Percentiles rank a stretch among this genome's conserved stretches.
These are phyloP conservation scores for Oceanodroma tethys DNA, from an alignment of 2,113 vertebrate species.

Conservation along the genomic window DNA sequence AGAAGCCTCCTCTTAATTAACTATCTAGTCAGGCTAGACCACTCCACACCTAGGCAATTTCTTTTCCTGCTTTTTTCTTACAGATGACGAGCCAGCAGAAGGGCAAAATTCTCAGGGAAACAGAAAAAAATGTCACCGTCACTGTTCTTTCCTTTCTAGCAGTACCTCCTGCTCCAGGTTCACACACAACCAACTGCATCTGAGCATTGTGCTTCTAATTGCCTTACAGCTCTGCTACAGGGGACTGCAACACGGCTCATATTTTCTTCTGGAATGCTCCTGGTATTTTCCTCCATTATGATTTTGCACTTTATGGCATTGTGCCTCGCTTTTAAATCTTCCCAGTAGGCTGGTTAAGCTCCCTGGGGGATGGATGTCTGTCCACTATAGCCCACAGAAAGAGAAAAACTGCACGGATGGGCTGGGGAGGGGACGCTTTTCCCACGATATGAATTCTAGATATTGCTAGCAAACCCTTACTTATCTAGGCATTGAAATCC, in stretches of 20 bases:
- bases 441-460: neutral
- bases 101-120: neutral
- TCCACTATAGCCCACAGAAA: neutral
- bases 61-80: neutral
- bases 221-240: neutral
- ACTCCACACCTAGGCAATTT: neutral
- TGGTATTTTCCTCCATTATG: accelerated
- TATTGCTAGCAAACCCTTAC: neutral
- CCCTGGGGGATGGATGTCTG: neutral
- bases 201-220: accelerated
- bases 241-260: neutral
- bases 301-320: neutral
- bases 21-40: neutral
- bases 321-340: too few relatives aligned
- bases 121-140: neutral
- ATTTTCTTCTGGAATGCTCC: too few relatives aligned
- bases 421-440: neutral
- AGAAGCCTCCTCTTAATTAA: neutral
- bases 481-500: neutral
- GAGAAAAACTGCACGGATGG: neutral
- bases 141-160: neutral
- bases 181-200: neutral
- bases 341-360: neutral
- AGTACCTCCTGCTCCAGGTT: neutral
- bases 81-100: neutral